Conservation (phyloP, 2,888 invertebrate genomes). For the Epirrita christyi region DNA sequence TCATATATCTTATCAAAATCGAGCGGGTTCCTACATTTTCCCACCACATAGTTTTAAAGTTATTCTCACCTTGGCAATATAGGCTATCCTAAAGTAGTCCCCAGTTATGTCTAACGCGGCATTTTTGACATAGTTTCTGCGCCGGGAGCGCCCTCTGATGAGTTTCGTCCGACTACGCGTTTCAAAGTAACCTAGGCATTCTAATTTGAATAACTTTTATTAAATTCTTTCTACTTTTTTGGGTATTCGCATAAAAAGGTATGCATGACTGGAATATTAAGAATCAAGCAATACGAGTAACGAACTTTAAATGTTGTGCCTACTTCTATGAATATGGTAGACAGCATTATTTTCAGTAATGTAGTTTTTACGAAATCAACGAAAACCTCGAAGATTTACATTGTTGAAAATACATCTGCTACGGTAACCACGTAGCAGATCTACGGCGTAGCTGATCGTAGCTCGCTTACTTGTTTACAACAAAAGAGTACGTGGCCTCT, state of each 20-base stretch:
- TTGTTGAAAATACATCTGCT: conserved; percentile 21
- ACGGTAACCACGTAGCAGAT: conserved; percentile 31
- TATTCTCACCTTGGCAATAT: conserved; percentile 27
- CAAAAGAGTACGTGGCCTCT: conserved; percentile 14
- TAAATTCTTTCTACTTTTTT: conserved; percentile 21
- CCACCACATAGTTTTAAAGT: conserved; percentile 35
- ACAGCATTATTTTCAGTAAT: too few relatives aligned
- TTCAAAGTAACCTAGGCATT: conserved; percentile 13
- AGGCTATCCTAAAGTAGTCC: conserved; percentile 28
- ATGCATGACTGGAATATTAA: conserved; percentile 3
- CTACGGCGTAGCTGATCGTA: conserved; percentile 38
- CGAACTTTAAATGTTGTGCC: too few relatives aligned
- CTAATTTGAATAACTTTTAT: conserved; percentile 30
- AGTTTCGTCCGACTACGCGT: conserved; percentile 9
- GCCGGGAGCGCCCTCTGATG: conserved; percentile 2
- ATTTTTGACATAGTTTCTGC: conserved; percentile 49
- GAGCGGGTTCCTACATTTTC: conserved; percentile 30
- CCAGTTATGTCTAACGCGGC: conserved; percentile 43
- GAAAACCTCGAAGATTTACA: conserved; percentile 18
- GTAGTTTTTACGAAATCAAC: too few relatives aligned
- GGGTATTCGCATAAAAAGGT: not conserved
- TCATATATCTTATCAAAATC: not conserved
- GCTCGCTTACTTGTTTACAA: conserved; percentile 17
- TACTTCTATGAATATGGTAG: too few relatives aligned
- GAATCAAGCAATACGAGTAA: not conserved